Evolutionary conservation across 2,797 vertebrate species (phyloP).

Genomic region (Uromys caudimaculatus): DNA sequence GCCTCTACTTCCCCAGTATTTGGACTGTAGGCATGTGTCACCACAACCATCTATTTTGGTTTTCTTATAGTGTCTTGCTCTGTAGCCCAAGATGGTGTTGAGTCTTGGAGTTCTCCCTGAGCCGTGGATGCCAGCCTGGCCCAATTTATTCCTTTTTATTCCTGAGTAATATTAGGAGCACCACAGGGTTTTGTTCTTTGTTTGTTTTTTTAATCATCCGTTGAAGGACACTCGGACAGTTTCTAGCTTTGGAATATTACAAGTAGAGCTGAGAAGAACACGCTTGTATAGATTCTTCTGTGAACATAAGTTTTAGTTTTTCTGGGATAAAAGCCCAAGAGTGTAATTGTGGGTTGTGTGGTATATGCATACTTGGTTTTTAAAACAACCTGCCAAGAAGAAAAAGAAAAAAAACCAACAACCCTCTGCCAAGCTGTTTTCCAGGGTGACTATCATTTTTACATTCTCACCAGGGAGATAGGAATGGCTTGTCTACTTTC

Average conservation of each 20-base stretch:
- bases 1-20: not conserved
- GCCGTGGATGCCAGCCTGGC: not conserved
- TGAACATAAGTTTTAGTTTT: constrained; percentile 44
- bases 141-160: not conserved
- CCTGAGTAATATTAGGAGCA: not conserved
- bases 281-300: not conserved
- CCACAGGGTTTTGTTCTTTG: not conserved
- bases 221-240: not conserved
- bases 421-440: not conserved
- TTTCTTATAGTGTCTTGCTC: not conserved
- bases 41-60: not conserved
- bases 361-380: constrained; percentile 42
- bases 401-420: not conserved
- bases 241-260: constrained; percentile 39
- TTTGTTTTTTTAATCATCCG: too few relatives aligned
- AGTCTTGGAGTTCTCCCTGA: not conserved
- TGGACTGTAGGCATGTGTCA: not conserved
- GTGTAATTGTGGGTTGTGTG: not conserved
- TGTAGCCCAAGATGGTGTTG: not conserved
- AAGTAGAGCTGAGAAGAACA: not conserved
- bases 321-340: constrained; percentile 1
- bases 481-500: not conserved
- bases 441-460: not conserved
- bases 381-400: constrained; percentile 30
- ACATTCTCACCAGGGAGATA: not conserved